Percentiles rank a stretch among this genome's conserved stretches.
These are phyloP conservation scores for Jacana jacana DNA, from an alignment of 2,113 vertebrate species.

Conservation along the genomic window DNA sequence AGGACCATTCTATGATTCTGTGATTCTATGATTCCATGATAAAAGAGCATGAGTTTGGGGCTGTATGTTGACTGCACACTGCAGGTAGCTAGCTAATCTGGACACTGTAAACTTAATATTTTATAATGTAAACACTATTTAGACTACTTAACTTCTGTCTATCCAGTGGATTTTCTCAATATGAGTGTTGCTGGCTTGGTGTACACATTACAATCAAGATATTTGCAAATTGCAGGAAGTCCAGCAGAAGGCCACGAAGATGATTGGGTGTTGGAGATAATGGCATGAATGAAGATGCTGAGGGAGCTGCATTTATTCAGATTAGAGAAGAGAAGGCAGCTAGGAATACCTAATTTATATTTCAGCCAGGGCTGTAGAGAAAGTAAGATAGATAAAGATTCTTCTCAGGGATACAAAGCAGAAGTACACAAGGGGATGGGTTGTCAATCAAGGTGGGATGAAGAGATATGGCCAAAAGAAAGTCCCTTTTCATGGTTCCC, in stretches of 20 bases:
- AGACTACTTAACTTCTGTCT: background rate
- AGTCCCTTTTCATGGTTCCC: background rate
- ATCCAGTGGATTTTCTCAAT: background rate
- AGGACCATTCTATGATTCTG: no score
- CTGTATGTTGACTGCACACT: background rate
- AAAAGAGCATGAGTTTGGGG: background rate
- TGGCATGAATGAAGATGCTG: background rate
- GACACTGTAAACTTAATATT: background rate
- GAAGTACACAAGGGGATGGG: background rate
- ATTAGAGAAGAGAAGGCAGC: background rate
- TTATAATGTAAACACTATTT: background rate
- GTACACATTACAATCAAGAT: background rate
- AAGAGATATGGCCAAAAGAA: background rate
- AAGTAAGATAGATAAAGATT: background rate
- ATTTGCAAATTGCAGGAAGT: background rate
- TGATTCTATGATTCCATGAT: no score
- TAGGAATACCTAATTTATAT: background rate
- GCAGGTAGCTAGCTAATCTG: no score
- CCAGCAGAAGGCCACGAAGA: background rate
- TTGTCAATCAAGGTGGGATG: background rate
- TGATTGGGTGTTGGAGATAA: background rate
- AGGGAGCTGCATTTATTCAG: background rate
- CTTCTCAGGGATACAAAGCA: background rate
- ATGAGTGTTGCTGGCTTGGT: background rate
- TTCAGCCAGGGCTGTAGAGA: background rate